phyloP scores from a whole-genome alignment of 1,140 invertebrate genomes.

The Brachionus koreanus region DNA sequence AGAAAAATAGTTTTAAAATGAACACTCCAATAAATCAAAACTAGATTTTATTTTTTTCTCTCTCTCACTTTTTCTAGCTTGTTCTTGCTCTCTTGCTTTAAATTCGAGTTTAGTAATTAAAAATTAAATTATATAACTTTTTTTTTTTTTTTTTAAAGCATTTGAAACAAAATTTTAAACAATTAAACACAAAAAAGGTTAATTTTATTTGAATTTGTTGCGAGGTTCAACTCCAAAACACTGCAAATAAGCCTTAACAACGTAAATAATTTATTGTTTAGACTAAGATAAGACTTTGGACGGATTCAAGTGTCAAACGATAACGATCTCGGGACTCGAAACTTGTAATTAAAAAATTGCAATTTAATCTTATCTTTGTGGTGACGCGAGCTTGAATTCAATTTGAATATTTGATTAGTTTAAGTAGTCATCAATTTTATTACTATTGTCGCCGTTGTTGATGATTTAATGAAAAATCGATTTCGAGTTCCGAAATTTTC shows the following conservation, averaged over 20 bases:
- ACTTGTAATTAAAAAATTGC: neutral
- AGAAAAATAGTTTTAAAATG: no score
- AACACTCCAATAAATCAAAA: neutral
- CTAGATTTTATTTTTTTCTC: neutral
- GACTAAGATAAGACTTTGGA: neutral
- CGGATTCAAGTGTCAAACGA: slow-evolving; percentile 19
- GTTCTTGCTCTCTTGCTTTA: neutral
- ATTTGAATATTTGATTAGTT: slow-evolving; percentile 34
- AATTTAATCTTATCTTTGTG: slow-evolving; percentile 16
- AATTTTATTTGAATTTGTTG: neutral
- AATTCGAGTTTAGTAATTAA: neutral
- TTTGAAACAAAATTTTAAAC: neutral
- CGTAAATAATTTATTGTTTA: neutral
- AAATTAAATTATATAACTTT: neutral
- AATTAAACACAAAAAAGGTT: neutral
- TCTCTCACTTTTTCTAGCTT: neutral
- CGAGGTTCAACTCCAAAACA: neutral
- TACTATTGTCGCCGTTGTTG: neutral
- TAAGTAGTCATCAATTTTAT: slow-evolving; percentile 31
- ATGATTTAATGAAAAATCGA: slow-evolving; percentile 34
- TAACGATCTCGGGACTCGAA: neutral
- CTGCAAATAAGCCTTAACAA: neutral
- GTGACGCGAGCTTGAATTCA: neutral
- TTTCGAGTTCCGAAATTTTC: neutral
- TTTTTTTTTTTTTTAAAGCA: no score